Evolutionary conservation across 2,113 vertebrate genomes (phyloP), one percentile per base, ranked within the genome.

Genomic region (Heteronetta atricapilla): DNA sequence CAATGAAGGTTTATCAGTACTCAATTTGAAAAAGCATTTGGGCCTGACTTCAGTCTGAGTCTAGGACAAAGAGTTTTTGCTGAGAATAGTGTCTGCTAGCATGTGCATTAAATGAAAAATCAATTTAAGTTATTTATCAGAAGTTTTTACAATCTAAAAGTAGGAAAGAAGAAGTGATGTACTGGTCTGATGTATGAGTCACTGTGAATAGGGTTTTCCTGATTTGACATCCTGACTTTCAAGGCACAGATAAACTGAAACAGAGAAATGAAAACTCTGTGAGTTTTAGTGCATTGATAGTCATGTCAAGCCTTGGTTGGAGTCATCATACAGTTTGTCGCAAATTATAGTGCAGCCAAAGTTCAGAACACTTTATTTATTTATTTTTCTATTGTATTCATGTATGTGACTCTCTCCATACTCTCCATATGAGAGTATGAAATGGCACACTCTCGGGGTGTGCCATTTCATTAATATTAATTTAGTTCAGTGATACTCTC

Each of bases 91-190:
- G 48, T 84, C 58, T 3, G 5, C 82, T 91, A 93, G 46, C 59
- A 74, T 85, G 72, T 88, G 14, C 62, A 79, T 81, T 93, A 93
- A 88, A 53, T 93, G 77, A 88, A 96, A 96, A 92, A 88, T 48
- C 88, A 81, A 83, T 94, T 86, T 72, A 83, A 91, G 55, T 74
- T 94, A 42, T 92, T 95, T 90, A 76, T 86, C 66, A 84, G 62
- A 89, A 90, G n/a, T 36, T 82, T 91, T 86, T 83, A 52, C 55
- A 55, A 53, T 58, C 73, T 66, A 46, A 34, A 64, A 56, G 21
- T 66, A 19, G 16, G 10, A 91, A 92, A 36, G 70, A 86, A 64
- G 58, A 88, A 82, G 42, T 48, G 38, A 62, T 86, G 29, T 60
- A 75, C 15, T 75, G 74, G n/a, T 66, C 55, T 91, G 25, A 56